phyloP scores from a whole-genome alignment of 53 echinoderm and acorn worm genomes.

The Paracentrotus lividus region DNA sequence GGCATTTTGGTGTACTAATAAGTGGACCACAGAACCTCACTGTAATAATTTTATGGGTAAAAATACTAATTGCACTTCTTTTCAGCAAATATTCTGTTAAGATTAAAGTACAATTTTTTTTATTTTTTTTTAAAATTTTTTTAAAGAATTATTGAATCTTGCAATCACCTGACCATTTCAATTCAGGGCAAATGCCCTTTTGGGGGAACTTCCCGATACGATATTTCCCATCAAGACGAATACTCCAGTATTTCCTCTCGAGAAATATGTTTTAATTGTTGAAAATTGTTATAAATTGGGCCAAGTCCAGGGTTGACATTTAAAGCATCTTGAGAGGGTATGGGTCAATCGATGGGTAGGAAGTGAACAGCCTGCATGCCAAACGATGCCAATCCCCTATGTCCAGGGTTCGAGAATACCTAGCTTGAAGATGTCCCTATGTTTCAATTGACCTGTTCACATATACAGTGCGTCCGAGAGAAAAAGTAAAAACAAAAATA shows the following conservation, averaged over 20 bases:
- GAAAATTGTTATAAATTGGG: background rate
- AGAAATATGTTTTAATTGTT: slow-evolving; percentile 13
- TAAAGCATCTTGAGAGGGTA: background rate
- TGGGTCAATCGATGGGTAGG: background rate
- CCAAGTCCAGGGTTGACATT: slow-evolving; percentile 22
- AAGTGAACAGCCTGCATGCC: background rate
- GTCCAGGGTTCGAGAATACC: background rate
- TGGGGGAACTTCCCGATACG: background rate
- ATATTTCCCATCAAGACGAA: background rate
- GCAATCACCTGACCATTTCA: slow-evolving; percentile 6
- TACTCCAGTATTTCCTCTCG: slow-evolving; percentile 13
- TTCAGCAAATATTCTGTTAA: no score
- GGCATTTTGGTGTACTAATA: no score
- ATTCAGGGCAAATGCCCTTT: slow-evolving; percentile 1
- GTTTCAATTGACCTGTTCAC: background rate
- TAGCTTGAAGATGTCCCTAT: background rate
- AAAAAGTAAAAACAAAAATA: no score
- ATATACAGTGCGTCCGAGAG: no score
- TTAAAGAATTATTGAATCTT: background rate
- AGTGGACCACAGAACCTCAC: no score
- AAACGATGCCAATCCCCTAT: background rate
- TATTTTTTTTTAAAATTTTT: no score
- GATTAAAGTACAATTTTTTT: no score
- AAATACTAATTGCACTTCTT: no score
- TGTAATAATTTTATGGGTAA: no score